Evolutionary conservation across 1,140 invertebrate genomes (phyloP).

Genomic region (Bombus waltoni): DNA sequence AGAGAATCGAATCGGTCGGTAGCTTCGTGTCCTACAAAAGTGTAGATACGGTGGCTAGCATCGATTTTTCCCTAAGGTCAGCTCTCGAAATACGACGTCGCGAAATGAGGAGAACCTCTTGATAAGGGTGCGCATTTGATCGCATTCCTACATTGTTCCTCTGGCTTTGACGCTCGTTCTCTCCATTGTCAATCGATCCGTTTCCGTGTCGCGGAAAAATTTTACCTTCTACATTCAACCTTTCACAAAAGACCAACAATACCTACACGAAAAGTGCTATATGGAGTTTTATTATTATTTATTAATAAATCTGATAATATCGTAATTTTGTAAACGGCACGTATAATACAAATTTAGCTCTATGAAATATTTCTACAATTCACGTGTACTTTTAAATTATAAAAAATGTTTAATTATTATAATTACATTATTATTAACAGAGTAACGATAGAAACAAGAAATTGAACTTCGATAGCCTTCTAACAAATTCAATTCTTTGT

Average conservation of each 20-base stretch:
- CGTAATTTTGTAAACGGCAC: too few relatives aligned
- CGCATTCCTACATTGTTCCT: conserved; percentile 21
- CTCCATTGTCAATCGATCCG: not conserved
- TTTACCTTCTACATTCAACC: not conserved
- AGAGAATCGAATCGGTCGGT: conserved; percentile 18
- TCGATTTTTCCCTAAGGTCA: conserved; percentile 65
- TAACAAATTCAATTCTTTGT: not conserved
- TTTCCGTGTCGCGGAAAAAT: conserved; percentile 28
- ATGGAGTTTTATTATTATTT: too few relatives aligned
- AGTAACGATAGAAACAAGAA: too few relatives aligned
- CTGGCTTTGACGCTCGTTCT: not conserved
- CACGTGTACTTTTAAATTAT: too few relatives aligned
- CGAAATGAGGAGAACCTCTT: conserved; percentile 39
- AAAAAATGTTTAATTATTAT: too few relatives aligned
- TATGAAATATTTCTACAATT: too few relatives aligned
- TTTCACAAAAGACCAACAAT: not conserved
- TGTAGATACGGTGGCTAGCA: conserved; percentile 38
- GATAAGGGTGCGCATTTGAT: conserved; percentile 44
- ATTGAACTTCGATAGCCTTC: too few relatives aligned
- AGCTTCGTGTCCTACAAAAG: conserved; percentile 57
- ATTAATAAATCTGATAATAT: too few relatives aligned
- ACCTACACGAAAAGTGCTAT: not conserved
- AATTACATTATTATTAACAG: too few relatives aligned
- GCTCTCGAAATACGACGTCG: conserved; percentile 58
- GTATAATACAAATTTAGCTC: too few relatives aligned